Evolutionary conservation across 2,797 vertebrate species (phyloP).

Genomic region (Borostomias antarcticus): DNA sequence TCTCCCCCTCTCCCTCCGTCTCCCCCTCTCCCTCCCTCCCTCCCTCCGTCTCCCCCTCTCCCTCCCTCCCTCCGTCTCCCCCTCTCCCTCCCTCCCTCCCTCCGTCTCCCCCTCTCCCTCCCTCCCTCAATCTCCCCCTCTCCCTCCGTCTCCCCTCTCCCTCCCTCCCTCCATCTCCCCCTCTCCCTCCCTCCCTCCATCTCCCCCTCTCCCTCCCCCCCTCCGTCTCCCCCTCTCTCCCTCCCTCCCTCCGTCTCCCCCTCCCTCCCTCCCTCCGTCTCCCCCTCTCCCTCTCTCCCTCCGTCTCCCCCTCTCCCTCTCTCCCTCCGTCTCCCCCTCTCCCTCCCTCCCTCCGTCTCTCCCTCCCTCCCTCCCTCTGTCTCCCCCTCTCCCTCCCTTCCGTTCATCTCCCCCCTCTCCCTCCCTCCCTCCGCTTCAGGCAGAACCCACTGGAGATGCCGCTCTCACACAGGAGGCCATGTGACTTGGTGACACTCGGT

Average conservation of each 20-base stretch:
- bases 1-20: too few relatives aligned
- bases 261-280: too few relatives aligned
- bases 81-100: neutral
- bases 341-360: too few relatives aligned
- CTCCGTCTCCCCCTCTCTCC: too few relatives aligned
- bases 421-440: neutral
- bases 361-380: neutral
- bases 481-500: conserved; percentile 62
- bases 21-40: too few relatives aligned
- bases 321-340: too few relatives aligned
- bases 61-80: too few relatives aligned
- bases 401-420: too few relatives aligned
- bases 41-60: too few relatives aligned
- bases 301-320: neutral
- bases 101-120: neutral
- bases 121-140: too few relatives aligned
- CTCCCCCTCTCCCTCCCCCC: neutral
- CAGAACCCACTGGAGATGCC: neutral
- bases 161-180: neutral
- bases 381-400: neutral
- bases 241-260: neutral
- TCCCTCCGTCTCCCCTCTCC: too few relatives aligned
- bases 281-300: neutral
- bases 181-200: neutral
- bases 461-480: conserved; percentile 32